A percentile compares a stretch with the other conserved stretches of the same genome.
Evolutionary conservation across 1,140 invertebrate genomes (phyloP).

Genomic region (Anastatus disparis): DNA sequence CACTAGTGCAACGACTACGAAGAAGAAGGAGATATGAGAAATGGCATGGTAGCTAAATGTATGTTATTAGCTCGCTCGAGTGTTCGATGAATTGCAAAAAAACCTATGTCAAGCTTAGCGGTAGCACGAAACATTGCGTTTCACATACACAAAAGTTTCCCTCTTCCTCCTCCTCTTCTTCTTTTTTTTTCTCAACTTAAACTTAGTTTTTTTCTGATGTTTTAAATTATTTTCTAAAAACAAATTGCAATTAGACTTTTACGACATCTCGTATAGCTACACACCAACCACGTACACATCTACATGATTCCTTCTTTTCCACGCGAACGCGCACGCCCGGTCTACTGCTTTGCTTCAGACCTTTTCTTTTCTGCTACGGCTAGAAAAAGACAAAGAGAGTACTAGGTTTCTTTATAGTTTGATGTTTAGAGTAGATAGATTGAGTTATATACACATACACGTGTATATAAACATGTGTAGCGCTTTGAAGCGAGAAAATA

Average conservation of each 20-base stretch:
- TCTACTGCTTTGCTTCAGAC: no score
- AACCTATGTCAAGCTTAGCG: neutral
- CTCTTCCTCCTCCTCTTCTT: neutral
- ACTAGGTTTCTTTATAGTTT: no score
- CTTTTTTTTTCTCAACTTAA: neutral
- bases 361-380: neutral
- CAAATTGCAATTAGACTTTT: no score
- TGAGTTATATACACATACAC: no score
- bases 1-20: no score
- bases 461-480: no score
- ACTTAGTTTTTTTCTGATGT: no score
- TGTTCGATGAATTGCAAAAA: conserved; percentile 2
- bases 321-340: conserved; percentile 21
- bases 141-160: neutral
- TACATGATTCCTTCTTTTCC: neutral
- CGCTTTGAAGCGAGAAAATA: no score
- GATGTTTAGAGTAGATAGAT: no score
- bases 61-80: neutral
- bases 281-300: no score
- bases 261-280: neutral
- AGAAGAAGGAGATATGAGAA: no score
- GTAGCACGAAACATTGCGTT: neutral
- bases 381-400: neutral
- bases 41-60: no score
- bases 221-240: neutral